phyloP scores from a whole-genome alignment of 1,140 invertebrate genomes.

The Platyura marginata region DNA sequence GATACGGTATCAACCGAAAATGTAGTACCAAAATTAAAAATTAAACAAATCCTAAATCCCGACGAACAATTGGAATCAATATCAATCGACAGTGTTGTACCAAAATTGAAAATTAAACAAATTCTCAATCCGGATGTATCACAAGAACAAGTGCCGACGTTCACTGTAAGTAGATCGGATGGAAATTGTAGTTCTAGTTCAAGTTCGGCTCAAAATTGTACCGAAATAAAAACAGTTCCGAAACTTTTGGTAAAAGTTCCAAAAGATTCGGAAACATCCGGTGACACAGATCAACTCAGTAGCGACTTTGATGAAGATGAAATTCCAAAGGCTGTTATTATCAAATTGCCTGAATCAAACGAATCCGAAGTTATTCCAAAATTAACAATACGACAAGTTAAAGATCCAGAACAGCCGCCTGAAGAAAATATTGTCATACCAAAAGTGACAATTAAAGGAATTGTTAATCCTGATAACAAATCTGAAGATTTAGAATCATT shows the following conservation, averaged over 20 bases:
- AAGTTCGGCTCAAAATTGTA: too few species aligned
- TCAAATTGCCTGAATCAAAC: not conserved
- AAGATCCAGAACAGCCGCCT: not conserved
- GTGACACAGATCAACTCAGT: too few species aligned
- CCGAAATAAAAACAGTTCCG: not conserved
- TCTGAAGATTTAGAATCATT: not conserved
- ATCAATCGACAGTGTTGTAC: too few species aligned
- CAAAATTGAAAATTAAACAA: too few species aligned
- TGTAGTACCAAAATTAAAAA: not conserved
- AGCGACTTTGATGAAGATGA: not conserved
- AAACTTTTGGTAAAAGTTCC: not conserved
- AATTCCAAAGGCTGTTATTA: not conserved
- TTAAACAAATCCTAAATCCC: too few species aligned
- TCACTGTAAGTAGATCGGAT: too few species aligned
- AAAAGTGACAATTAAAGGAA: not conserved
- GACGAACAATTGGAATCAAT: too few species aligned
- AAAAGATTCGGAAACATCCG: too few species aligned
- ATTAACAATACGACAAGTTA: not conserved
- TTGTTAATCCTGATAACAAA: not conserved
- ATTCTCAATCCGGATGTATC: too few species aligned
- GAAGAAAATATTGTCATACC: conserved; percentile 1
- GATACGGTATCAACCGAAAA: not conserved
- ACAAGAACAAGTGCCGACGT: too few species aligned
- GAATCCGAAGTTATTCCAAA: not conserved
- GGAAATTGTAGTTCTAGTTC: too few species aligned